Conservation (phyloP, 2,797 vertebrate species). For the Iguana delicatissima region DNA sequence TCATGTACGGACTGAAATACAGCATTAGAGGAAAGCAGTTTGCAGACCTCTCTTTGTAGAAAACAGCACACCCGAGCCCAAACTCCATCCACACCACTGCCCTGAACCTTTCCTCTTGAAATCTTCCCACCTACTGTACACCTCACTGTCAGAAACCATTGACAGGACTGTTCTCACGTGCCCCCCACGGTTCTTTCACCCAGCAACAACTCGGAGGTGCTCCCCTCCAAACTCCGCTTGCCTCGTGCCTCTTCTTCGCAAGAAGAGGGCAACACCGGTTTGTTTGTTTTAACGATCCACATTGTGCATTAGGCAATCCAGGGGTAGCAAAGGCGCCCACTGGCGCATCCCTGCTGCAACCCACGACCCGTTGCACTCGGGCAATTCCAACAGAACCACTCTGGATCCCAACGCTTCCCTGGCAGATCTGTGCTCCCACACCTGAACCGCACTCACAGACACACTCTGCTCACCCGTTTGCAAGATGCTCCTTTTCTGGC, state of each 20-base stretch:
- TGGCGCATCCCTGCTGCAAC: background rate
- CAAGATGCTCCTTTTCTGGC: no score
- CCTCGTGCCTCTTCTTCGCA: background rate
- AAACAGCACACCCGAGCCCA: background rate
- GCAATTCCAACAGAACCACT: background rate
- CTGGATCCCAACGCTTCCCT: background rate
- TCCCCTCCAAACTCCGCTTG: background rate
- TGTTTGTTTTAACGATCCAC: background rate
- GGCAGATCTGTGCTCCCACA: background rate
- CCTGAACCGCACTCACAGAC: background rate
- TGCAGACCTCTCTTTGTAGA: no score
- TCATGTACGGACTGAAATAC: no score
- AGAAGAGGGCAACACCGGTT: background rate
- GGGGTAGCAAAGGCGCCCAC: background rate
- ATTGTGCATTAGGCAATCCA: background rate
- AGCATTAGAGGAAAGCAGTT: no score
- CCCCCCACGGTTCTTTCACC: background rate
- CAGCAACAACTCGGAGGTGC: background rate
- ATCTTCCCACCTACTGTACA: background rate
- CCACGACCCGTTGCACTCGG: background rate
- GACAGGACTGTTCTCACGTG: no score
- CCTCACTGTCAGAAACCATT: background rate
- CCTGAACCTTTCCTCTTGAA: background rate
- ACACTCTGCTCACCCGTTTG: background rate
- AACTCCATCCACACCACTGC: background rate